A percentile compares a stretch with the other conserved stretches of the same genome.
Evolutionary conservation across 2,113 vertebrate genomes (phyloP).

Genomic region (Pseudorasbora parva): DNA sequence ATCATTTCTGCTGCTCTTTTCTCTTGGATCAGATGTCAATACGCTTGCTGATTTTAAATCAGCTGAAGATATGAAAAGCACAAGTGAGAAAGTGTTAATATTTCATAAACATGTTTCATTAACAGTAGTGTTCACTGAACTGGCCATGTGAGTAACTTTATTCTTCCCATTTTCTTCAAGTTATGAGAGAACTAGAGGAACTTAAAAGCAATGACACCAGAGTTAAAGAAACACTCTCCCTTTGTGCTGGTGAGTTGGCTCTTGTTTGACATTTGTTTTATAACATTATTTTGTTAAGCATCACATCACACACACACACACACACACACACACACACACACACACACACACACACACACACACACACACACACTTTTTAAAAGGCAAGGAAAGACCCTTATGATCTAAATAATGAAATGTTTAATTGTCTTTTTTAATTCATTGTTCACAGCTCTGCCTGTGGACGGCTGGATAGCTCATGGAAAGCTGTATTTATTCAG

Average conservation of each 20-base stretch:
- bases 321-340: no score
- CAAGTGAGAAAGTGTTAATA: not conserved
- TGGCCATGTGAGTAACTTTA: no score
- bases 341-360: no score
- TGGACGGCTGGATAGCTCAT: not conserved
- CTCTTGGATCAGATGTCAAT: not conserved
- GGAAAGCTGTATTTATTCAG: slow-evolving; percentile 54
- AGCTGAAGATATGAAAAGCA: not conserved
- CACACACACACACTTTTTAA: no score
- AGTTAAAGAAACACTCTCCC: no score
- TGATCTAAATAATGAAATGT: not conserved
- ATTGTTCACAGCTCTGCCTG: not conserved
- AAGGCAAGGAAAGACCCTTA: not conserved
- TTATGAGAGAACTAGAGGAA: no score
- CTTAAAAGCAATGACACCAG: no score
- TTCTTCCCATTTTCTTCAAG: no score
- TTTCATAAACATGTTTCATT: not conserved
- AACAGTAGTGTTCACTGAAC: not conserved
- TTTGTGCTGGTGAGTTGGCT: no score
- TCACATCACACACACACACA: no score
- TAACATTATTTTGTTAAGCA: no score
- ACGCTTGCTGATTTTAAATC: not conserved
- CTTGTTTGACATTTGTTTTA: no score
- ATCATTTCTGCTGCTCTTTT: not conserved
- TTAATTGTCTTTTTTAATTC: not conserved